These are phyloP conservation scores for Adela reaumurella DNA, from an alignment of 2,888 invertebrate genomes.

Conservation along the genomic window DNA sequence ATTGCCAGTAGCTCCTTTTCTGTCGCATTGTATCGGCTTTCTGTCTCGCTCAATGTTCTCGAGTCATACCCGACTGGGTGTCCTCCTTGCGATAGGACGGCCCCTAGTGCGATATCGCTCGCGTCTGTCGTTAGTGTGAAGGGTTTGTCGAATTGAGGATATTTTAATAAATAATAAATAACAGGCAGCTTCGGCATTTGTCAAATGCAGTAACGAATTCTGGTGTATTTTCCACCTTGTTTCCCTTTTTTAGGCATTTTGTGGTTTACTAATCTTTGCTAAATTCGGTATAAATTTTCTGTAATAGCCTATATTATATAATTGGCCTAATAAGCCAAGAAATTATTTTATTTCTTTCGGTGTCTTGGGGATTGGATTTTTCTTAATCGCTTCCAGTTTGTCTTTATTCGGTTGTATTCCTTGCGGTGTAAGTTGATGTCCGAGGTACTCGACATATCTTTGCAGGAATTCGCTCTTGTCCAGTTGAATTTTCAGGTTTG, in stretches of 20 bases:
- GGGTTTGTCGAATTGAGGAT: neutral
- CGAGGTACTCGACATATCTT: neutral
- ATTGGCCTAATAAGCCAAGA: constrained; percentile 12
- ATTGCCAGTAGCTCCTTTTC: neutral
- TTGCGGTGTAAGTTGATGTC: neutral
- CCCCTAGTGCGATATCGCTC: neutral
- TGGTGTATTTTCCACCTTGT: neutral
- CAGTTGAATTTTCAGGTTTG: neutral
- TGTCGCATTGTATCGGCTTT: neutral
- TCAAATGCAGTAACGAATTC: neutral
- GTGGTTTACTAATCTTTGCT: constrained; percentile 2
- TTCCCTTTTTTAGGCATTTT: neutral
- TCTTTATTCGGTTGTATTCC: neutral
- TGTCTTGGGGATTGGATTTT: neutral
- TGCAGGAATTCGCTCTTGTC: neutral
- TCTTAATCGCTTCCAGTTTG: neutral
- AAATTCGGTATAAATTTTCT: constrained; percentile 5
- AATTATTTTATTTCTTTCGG: constrained; percentile 1
- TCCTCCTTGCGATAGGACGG: neutral
- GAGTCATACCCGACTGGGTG: neutral
- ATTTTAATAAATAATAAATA: neutral
- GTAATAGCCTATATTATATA: too few species aligned
- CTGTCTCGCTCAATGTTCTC: neutral
- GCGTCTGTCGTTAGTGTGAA: constrained; percentile 2
- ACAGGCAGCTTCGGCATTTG: neutral